Evolutionary conservation across 2,888 invertebrate genomes (phyloP).

Genomic region (Nowickia ferox): DNA sequence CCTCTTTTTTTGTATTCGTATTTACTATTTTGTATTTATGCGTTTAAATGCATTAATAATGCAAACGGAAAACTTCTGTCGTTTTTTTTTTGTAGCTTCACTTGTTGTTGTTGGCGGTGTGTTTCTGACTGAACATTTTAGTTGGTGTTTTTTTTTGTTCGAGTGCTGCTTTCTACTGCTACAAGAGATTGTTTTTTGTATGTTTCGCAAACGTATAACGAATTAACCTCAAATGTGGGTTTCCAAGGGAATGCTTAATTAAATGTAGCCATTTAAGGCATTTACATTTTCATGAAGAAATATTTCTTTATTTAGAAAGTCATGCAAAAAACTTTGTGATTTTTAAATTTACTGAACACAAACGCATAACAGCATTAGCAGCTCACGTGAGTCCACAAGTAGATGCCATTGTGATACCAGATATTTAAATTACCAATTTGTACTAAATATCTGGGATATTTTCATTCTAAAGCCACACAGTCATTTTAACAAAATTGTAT

Average conservation of each 20-base stretch:
- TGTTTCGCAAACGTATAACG: slow-evolving; percentile 37
- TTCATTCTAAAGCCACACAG: too few relatives aligned
- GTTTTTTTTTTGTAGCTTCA: slow-evolving; percentile 33
- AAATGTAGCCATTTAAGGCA: slow-evolving; percentile 25
- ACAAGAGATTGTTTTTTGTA: slow-evolving; percentile 3
- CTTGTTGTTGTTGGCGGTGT: slow-evolving; percentile 14
- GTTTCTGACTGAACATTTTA: slow-evolving; percentile 38
- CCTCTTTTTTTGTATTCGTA: not conserved
- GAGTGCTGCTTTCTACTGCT: not conserved
- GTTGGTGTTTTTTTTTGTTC: slow-evolving; percentile 20
- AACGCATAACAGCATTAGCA: too few relatives aligned
- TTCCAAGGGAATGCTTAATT: slow-evolving; percentile 27
- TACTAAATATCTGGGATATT: too few relatives aligned
- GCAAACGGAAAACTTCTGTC: slow-evolving; percentile 54
- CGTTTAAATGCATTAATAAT: slow-evolving; percentile 63
- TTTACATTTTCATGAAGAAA: not conserved
- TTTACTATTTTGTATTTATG: slow-evolving; percentile 36
- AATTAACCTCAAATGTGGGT: slow-evolving; percentile 41
- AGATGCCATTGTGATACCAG: too few relatives aligned
- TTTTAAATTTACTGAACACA: too few relatives aligned
- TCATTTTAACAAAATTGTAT: too few relatives aligned
- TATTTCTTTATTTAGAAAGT: too few relatives aligned
- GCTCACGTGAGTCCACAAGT: too few relatives aligned
- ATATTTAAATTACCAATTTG: too few relatives aligned
- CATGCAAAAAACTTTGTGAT: not conserved